Percentiles rank a stretch among this genome's conserved stretches.
Evolutionary conservation across 2,888 invertebrate species (phyloP).

Genomic region (Nysson spinosus): DNA sequence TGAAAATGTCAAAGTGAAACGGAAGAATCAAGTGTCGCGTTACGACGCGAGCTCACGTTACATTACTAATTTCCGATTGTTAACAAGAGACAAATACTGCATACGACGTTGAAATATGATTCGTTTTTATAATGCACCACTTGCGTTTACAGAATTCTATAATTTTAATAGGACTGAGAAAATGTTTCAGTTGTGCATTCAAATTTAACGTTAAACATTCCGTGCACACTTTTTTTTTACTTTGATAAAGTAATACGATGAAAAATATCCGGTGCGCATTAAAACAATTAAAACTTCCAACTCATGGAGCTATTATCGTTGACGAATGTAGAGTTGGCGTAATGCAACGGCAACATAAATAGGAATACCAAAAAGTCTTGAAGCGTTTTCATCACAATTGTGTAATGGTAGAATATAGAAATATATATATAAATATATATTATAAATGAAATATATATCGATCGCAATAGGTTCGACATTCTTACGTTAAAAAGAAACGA

Average conservation of each 20-base stretch:
- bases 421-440: too few species aligned
- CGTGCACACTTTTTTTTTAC: conserved; percentile 28
- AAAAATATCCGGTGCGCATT: conserved; percentile 7
- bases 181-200: conserved; percentile 11
- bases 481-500: conserved; percentile 59
- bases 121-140: too few species aligned
- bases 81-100: too few species aligned
- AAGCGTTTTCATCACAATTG: conserved; percentile 38
- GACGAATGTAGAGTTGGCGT: conserved; percentile 27
- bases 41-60: too few species aligned
- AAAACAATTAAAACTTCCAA: conserved; percentile 29
- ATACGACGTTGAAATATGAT: too few species aligned
- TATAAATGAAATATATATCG: conserved; percentile 56
- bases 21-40: too few species aligned
- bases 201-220: conserved; percentile 25
- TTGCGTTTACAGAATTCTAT: conserved; percentile 34
- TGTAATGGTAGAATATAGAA: conserved; percentile 39
- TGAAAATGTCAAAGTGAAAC: conserved; percentile 1
- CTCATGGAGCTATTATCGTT: conserved; percentile 31
- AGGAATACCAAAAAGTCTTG: conserved; percentile 39
- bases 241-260: conserved; percentile 31
- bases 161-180: conserved; percentile 24
- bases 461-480: conserved; percentile 60
- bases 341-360: conserved; percentile 19
- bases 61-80: too few species aligned